phyloP scores from a whole-genome alignment of 2,888 invertebrate species.

The Augiades crinisus region DNA sequence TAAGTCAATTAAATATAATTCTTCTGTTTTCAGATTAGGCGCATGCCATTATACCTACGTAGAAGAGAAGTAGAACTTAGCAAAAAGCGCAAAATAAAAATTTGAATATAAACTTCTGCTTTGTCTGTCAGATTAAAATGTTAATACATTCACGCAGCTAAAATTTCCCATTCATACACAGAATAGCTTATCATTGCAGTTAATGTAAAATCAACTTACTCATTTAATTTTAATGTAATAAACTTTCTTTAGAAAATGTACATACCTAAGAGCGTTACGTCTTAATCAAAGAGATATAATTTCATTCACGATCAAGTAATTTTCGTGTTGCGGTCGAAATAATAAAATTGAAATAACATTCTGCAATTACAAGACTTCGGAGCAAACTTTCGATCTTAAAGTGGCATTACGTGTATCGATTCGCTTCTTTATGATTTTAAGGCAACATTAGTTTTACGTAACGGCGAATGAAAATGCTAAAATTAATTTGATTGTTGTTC shows the following conservation, averaged over 20 bases:
- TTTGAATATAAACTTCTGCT: no score
- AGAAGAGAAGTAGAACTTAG: no score
- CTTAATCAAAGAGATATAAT: conserved; percentile 10
- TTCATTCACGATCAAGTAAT: conserved; percentile 17
- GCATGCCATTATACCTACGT: no score
- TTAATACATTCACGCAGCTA: no score
- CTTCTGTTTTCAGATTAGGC: no score
- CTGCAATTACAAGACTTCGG: conserved; percentile 6
- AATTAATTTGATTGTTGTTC: conserved; percentile 2
- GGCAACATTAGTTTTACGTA: background rate
- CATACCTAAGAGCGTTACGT: background rate
- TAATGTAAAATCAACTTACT: background rate
- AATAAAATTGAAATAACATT: conserved; percentile 22
- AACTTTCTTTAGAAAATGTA: conserved; percentile 3
- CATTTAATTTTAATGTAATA: background rate
- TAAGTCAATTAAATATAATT: no score
- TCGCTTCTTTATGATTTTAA: conserved; percentile 20
- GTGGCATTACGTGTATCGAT: conserved; percentile 7
- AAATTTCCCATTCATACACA: no score
- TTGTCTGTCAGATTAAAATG: no score
- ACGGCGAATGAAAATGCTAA: conserved; percentile 8
- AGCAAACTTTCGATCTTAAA: conserved; percentile 19
- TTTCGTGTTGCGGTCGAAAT: conserved; percentile 6
- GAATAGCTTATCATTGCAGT: no score
- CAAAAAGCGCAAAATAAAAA: no score